Percentiles rank a stretch among this genome's conserved stretches.
Conservation (phyloP, 2,113 vertebrate genomes). For the Hemichromis elongatus region DNA sequence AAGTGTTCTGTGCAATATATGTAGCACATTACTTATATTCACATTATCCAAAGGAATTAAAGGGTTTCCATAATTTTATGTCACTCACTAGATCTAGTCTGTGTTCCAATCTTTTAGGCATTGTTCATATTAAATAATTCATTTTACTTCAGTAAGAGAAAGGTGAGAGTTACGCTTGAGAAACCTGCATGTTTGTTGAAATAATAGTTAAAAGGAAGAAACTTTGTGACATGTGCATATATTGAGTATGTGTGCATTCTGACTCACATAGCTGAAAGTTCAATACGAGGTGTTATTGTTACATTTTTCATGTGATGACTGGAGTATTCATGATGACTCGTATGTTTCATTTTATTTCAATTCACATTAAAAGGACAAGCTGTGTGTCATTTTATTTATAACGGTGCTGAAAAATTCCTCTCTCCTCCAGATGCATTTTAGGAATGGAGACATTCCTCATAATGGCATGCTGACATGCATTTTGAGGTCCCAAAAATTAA, state of each 20-base stretch:
- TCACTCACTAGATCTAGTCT: too few relatives aligned
- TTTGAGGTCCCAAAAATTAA: background rate
- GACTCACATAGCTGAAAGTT: background rate
- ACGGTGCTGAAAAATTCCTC: background rate
- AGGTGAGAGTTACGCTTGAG: too few relatives aligned
- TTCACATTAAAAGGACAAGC: background rate
- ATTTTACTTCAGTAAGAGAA: too few relatives aligned
- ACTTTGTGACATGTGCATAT: background rate
- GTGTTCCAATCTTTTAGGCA: too few relatives aligned
- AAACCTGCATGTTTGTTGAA: too few relatives aligned
- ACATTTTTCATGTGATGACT: background rate
- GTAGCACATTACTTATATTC: too few relatives aligned
- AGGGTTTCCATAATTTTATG: too few relatives aligned
- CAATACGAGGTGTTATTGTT: background rate
- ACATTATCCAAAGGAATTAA: too few relatives aligned
- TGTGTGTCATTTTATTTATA: background rate
- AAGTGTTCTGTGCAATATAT: too few relatives aligned
- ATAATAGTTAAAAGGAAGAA: background rate
- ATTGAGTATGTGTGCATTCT: background rate
- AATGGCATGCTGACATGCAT: background rate
- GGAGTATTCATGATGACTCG: background rate
- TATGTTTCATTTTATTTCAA: background rate
- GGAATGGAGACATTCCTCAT: background rate
- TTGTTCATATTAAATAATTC: too few relatives aligned
- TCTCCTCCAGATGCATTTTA: background rate